Evolutionary conservation across 2,113 vertebrate species (phyloP).

Genomic region (Mormoops blainvillei): DNA sequence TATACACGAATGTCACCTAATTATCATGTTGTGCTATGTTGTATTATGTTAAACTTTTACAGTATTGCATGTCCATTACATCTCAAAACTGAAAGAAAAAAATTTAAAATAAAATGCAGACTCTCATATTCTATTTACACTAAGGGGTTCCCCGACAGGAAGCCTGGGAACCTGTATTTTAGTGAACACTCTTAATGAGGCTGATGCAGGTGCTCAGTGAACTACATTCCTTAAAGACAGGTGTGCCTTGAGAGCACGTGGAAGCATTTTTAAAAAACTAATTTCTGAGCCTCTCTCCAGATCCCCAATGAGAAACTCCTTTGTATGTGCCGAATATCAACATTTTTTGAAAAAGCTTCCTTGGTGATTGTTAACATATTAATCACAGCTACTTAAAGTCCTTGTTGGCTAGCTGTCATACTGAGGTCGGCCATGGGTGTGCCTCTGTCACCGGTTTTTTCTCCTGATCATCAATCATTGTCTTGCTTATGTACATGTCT

Average conservation of each 20-base stretch:
- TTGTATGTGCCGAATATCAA: neutral
- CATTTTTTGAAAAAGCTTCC: neutral
- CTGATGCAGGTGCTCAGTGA: neutral
- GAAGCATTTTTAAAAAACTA: neutral
- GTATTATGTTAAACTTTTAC: neutral
- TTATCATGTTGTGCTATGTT: too few species aligned
- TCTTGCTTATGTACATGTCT: neutral
- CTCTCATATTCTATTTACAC: neutral
- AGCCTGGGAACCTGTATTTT: neutral
- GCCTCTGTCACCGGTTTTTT: neutral
- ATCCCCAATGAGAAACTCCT: neutral
- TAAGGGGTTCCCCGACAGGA: neutral
- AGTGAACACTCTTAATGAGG: neutral
- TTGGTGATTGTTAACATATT: neutral
- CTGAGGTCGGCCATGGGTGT: neutral
- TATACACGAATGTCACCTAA: neutral
- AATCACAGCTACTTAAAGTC: neutral
- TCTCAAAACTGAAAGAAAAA: neutral
- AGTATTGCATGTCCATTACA: neutral
- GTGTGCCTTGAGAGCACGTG: neutral
- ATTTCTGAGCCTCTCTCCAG: neutral
- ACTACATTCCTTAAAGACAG: neutral
- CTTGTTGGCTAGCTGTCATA: neutral
- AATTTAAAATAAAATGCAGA: neutral
- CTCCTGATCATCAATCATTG: neutral